phyloP scores from a whole-genome alignment of 2,888 invertebrate genomes.

The Acleris holmiana region DNA sequence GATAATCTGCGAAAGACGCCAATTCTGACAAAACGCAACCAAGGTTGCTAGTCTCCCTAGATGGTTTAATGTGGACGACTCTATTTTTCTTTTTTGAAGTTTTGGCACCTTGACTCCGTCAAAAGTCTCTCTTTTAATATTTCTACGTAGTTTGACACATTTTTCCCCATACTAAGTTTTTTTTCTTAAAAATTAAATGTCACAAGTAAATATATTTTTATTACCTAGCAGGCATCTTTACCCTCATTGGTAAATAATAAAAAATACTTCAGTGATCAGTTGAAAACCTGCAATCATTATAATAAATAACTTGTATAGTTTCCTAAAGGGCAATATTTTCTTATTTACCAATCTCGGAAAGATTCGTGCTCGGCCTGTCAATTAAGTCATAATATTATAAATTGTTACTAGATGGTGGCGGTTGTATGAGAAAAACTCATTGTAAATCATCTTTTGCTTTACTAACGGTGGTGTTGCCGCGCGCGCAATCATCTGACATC shows the following conservation, averaged over 20 bases:
- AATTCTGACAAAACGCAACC: neutral
- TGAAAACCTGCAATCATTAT: no score
- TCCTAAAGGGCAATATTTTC: neutral
- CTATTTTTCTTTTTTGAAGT: constrained; percentile 7
- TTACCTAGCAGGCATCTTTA: constrained; percentile 3
- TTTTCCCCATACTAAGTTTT: neutral
- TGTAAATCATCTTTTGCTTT: constrained; percentile 83
- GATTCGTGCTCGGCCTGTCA: neutral
- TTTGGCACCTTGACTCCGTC: constrained; percentile 23
- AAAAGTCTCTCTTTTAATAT: neutral
- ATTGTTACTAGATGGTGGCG: constrained; percentile 82
- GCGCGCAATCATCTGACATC: constrained; percentile 64
- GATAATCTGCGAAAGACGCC: no score
- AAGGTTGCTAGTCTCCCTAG: neutral
- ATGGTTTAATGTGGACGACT: constrained; percentile 4
- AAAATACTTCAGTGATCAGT: neutral
- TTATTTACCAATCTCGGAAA: constrained; percentile 2
- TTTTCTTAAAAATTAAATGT: neutral
- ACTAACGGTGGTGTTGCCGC: constrained; percentile 79
- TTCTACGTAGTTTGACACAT: neutral
- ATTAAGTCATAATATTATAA: constrained; percentile 27
- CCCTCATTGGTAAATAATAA: neutral
- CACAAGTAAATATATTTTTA: constrained; percentile 11
- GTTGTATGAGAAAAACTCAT: constrained; percentile 84
- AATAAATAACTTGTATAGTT: no score